Evolutionary conservation across 2,888 invertebrate genomes (phyloP), one percentile per base, ranked within the genome.

Genomic region (Amphipoea oculea): DNA sequence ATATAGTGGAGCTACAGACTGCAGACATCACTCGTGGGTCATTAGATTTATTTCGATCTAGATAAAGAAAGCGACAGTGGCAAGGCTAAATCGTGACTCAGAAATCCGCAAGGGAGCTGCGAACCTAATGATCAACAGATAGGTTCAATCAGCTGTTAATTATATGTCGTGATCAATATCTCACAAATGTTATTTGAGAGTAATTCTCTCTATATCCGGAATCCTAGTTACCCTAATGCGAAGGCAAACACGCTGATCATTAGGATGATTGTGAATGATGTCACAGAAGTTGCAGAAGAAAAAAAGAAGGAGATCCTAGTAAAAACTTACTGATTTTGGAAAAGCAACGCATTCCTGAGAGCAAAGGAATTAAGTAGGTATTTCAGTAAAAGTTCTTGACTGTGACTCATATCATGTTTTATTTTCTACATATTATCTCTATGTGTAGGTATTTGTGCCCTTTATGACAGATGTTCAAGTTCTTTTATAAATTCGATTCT

Each of bases 41-140:
- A 68, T 72, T 73, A 70, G 4, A 78, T 48, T 66, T 23, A 76
- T 68, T 72, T 51, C 12, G 70, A 81, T 86, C 73, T 80, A 85
- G 86, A 85, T 86, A 79, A 76, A 81, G 79, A 86, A 70, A 80
- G 75, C 60, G 67, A 78, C 73, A 71, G 76, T 67, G n/a, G 73
- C 85, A 81, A 86, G 88, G 82, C 73, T 80, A 72, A 78, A 77
- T 85, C 87, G 81, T 88, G 87, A 81, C 72, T 78, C 7, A 76
- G 79, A 83, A 76, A 87, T 84, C 76, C 73, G 84, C 69, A 76
- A 72, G 42, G 72, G 74, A 73, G 75, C 66, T 75, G 76, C 45
- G 17, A 67, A 79, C 69, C 12, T 75, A 79, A 62, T 79, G 86
- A 86, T 81, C 69, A 71, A 81, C 29, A 62, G 74, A 84, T 75